Conservation (phyloP, 2,888 invertebrate species). For the Philereme transversata region DNA sequence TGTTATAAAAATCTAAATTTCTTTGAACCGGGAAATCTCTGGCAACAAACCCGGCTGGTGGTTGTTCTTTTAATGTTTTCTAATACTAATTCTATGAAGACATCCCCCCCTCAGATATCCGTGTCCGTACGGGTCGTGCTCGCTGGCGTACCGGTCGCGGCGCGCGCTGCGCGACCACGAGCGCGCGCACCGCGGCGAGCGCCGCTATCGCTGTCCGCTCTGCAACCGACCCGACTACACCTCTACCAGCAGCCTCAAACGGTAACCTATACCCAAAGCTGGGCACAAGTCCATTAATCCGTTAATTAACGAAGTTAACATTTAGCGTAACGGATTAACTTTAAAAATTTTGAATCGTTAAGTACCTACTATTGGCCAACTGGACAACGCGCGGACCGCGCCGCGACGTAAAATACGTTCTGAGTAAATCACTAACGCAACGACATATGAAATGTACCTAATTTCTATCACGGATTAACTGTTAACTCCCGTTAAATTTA, state of each 20-base stretch:
- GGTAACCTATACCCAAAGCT: conserved; percentile 1
- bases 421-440: too few species aligned
- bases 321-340: neutral
- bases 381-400: neutral
- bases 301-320: too few species aligned
- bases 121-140: conserved; percentile 39
- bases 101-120: too few species aligned
- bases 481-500: too few species aligned
- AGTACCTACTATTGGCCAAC: neutral
- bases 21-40: too few species aligned
- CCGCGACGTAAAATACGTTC: too few species aligned
- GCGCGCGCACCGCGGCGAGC: conserved; percentile 39
- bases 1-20: too few species aligned
- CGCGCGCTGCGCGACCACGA: conserved; percentile 37
- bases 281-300: neutral
- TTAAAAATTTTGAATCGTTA: neutral
- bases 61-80: too few species aligned
- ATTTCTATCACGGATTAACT: too few species aligned
- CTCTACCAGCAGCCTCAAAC: conserved; percentile 5
- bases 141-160: conserved; percentile 34
- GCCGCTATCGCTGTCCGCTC: conserved; percentile 37
- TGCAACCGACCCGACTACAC: conserved; percentile 4
- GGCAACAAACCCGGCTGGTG: too few species aligned
- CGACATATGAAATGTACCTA: too few species aligned
- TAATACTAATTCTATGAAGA: neutral